Base-by-base conservation (phyloP, 2,113 vertebrate genomes). In the Xiphorhynchus elegans region DNA sequence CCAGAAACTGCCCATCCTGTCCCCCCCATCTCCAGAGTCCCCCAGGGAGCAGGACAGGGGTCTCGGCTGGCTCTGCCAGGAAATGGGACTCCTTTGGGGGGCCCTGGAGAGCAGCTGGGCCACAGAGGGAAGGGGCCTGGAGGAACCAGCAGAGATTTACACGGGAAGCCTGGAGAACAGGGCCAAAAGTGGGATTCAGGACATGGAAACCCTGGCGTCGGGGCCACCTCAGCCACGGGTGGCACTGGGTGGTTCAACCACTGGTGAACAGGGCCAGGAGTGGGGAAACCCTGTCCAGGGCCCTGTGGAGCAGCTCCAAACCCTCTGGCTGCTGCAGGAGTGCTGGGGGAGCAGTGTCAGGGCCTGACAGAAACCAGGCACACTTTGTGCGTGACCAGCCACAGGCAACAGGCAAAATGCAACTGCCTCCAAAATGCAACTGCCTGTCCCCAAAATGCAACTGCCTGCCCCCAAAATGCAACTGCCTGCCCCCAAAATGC, bases 191-290 rank as follows among this genome's bases (percentile, higher is more conserved):
- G 4, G 42, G 64, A 10, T 2, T 16, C 3, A 9, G 69, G 58
- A 25, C 4, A 1, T 3, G 79, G 39, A 6, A 28, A 11, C 6
- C 10, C 25, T 1, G 20, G 35, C 26, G 4, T 4, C 2, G 4
- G 29, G 60, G 33, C 44, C 49, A 42, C 40, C 47, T 7, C 42
- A 10, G 66, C 50, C 16, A 1, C 4, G 5, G 28, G 1, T 25
- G 4, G 56, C 17, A 3, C 52, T 1, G 9, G n/a, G 7, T 7
- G 50, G 37, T 37, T 37, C 37, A 37, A 37, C 40, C 25, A n/a
- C 49, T 64, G 3, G 31, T 2, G 5, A 17, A 26, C 2, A 4
- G 26, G 42, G 42, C 53, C 12, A 3, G 49, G 47, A 58, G 24
- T 2, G 46, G 18, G 50, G 31, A 31, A 55, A 31, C 10, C 16